Evolutionary conservation across 2,113 vertebrate species (phyloP), one percentile per base, ranked within the genome.

Genomic region (Centropristis striata): DNA sequence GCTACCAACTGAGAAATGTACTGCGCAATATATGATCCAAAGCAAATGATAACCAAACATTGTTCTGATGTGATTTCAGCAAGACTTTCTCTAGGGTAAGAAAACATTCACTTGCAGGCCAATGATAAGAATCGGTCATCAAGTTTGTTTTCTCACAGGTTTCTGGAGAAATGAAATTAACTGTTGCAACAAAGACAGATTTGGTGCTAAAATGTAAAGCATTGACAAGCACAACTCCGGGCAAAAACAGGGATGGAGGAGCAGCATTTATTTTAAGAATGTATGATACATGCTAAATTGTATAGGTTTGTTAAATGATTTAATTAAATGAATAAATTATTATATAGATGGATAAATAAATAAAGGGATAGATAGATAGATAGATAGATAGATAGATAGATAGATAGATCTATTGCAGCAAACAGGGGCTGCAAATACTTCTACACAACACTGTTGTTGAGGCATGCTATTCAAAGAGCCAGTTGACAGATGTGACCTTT

Each of bases 121-220:
- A 50, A 18, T 51, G 70, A 72, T 71, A 23, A 67, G 2, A 63
- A 81, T 46, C 41, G 60, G 66, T 49, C 42, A 42, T n/a, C 49
- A 14, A 44, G 55, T 75, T 58, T 58, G 42, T 58, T 78, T 67
- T 55, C 23, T 59, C n/a, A 57, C 59, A 71, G 9, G 46, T 46
- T 13, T 32, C 16, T 27, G 25, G 15, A 55, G 27, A 23, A n/a
- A n/a, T n/a, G n/a, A n/a, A n/a, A n/a, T n/a, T n/a, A n/a, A n/a
- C n/a, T n/a, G n/a, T n/a, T n/a, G n/a, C n/a, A n/a, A 12, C 6
- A n/a, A 51, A 57, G 20, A 59, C 15, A n/a, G n/a, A 55, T 68
- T 37, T 53, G 7, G 21, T 37, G 14, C 5, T 15, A 16, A 46
- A 58, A 41, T 36, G 8, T n/a, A 28, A 27, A 27, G 4, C 20